Base-by-base conservation (phyloP, 2,113 vertebrate genomes). In the Datnioides undecimradiatus region DNA sequence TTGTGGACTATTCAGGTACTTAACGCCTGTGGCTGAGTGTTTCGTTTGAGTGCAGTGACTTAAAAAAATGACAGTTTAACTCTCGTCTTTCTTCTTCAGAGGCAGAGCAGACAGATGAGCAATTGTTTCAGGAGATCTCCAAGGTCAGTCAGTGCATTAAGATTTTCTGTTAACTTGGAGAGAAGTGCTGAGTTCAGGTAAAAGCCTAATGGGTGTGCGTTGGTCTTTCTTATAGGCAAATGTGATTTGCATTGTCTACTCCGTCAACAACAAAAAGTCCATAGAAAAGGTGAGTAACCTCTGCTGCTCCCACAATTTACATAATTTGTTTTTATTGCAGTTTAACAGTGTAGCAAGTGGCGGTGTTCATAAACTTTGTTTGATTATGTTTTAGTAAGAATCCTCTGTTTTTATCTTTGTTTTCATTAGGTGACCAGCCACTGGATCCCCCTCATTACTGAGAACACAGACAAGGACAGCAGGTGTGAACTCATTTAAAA, bases 181-280 rank as follows among this genome's bases (percentile, higher is more conserved):
- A 46, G n/a, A 76, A 49, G 33, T 33, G 49, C 66, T 17, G 27
- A 64, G 29, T 54, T 33, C 29, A 59, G 45, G 14, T 55, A 49
- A 45, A 79, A 60, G 51, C 23, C 58, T 80, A 49, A 84, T 67
- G 12, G 2, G 1, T 38, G 17, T 92, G 67, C 92, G 80, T 91
- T 45, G 21, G 17, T 87, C 45, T 66, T 90, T 94, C 49, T 88
- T 86, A 31, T 71, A 99, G 98, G 98, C 98, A 59, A 99, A 99
- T 93, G 98, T 99, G 76, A 99, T 99, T 91, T 99, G 98, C 92
- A 98, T 99, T 89, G 97, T 99, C n/a, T 99, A 98, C 88, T 95
- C 98, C 43, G 97, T 99, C 90, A 99, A 98, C 94, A 98, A 97
- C 92, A 98, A 96, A 92, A 98, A 96, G 88, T 99, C 98, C 57